Evolutionary conservation across 2,888 invertebrate species (phyloP).

Genomic region (Eristalinus sepulchralis): DNA sequence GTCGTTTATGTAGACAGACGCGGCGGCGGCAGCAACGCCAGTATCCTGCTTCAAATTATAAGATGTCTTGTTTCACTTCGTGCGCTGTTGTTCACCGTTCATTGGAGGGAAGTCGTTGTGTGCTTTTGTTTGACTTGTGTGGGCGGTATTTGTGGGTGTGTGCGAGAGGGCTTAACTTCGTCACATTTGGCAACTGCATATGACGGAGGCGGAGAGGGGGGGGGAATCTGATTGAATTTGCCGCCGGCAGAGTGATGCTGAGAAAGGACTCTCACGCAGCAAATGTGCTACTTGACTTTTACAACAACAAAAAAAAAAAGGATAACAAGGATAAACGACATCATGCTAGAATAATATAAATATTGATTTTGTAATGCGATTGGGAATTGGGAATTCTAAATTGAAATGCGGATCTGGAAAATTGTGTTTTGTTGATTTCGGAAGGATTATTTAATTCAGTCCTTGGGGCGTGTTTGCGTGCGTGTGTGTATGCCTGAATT

Average conservation of each 20-base stretch:
- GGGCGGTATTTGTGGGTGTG: neutral
- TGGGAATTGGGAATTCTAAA: slow-evolving; percentile 63
- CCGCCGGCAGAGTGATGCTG: neutral
- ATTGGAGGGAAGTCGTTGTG: neutral
- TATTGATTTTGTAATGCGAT: slow-evolving; percentile 68
- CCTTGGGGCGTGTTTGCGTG: neutral
- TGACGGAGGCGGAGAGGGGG: neutral
- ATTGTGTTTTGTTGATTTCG: slow-evolving; percentile 13
- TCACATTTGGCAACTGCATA: slow-evolving; percentile 45
- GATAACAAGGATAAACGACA: slow-evolving; percentile 52
- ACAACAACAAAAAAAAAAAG: slow-evolving; percentile 5
- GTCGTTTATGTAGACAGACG: slow-evolving; percentile 9
- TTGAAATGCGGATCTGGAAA: slow-evolving; percentile 56
- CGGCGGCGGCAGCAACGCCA: neutral
- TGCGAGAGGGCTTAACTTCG: slow-evolving; percentile 24
- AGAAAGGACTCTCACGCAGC: slow-evolving; percentile 12
- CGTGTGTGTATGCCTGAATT: neutral
- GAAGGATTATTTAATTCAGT: slow-evolving; percentile 29
- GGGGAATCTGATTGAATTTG: neutral
- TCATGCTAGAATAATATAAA: slow-evolving; percentile 57
- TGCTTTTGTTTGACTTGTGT: neutral
- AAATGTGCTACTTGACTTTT: slow-evolving; percentile 31
- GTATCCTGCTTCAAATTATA: slow-evolving; percentile 9
- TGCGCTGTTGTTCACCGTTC: slow-evolving; percentile 6
- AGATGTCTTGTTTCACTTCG: slow-evolving; percentile 34